Evolutionary conservation across 2,888 invertebrate genomes (phyloP), one percentile per base, ranked within the genome.

Genomic region (Lycocerus yunnanus): DNA sequence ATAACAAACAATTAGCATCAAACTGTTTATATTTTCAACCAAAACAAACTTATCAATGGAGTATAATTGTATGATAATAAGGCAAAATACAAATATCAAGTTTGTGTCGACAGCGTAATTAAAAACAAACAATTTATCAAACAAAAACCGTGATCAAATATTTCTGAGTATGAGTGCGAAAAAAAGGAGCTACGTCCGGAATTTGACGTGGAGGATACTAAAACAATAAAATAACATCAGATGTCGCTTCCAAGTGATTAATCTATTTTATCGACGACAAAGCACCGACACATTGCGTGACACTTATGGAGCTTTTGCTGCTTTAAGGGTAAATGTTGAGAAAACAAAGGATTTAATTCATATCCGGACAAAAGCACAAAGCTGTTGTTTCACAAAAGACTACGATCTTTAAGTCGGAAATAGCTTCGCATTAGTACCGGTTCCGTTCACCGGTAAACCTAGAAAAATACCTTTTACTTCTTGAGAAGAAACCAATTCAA

Each of bases 381-480:
- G 78, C 78, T 78, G 80, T 82, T 80, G 83, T 81, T 80, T 78
- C 81, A 81, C 81, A 81, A 82, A 81, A 82, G 81, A 79, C 78
- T 76, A 77, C 79, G 78, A 80, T 80, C 80, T 78, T 80, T 75
- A 77, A 77, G 81, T 78, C 79, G 83, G 83, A 83, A 83, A 83
- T 83, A 79, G 82, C 79, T 79, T 78, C 80, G 82, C 83, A 83
- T 83, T 83, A 82, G 82, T 80, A 79, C 80, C 80, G 80, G 81
- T 82, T 83, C 82, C 83, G 81, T 80, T 81, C 80, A 79, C 81
- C 83, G 82, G 81, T 80, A 82, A 81, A 82, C 81, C 79, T n/a
- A 63, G 61, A 63, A 63, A 63, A 63, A 63, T 18, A 63, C 14
- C 61, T 20, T 43, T 43, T 80, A 69, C 75, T 75, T 69, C 68